These are phyloP conservation scores for Blennius ocellaris DNA, from an alignment of 2,113 vertebrate genomes.

Conservation along the genomic window DNA sequence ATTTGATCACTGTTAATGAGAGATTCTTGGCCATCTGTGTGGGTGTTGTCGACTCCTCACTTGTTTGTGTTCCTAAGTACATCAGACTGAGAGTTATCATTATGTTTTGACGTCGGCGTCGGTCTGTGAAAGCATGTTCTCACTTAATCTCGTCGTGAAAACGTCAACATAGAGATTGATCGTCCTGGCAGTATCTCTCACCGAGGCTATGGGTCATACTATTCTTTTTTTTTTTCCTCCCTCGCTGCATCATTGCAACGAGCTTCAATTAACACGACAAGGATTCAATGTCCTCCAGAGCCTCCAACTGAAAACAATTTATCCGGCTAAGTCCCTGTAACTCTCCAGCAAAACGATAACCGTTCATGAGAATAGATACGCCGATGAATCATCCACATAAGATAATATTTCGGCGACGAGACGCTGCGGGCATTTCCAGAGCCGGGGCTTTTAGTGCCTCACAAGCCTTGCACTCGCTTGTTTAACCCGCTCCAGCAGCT, in stretches of 20 bases:
- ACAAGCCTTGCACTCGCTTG: slow-evolving; percentile 15
- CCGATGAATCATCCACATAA: slow-evolving; percentile 25
- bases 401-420: slow-evolving; percentile 14
- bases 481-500: slow-evolving; percentile 52
- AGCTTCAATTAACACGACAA: slow-evolving; percentile 73
- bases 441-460: slow-evolving; percentile 19
- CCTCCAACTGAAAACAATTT: slow-evolving; percentile 61
- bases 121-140: slow-evolving; percentile 13
- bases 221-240: slow-evolving; percentile 53
- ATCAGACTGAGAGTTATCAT: slow-evolving; percentile 43
- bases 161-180: slow-evolving; percentile 26
- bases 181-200: slow-evolving; percentile 37
- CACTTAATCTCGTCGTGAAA: slow-evolving; percentile 16
- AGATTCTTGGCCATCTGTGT: slow-evolving; percentile 4
- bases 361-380: slow-evolving; percentile 26
- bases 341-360: slow-evolving; percentile 31
- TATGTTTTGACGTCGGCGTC: slow-evolving; percentile 19
- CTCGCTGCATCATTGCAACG: slow-evolving; percentile 58
- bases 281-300: slow-evolving; percentile 66
- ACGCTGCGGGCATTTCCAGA: slow-evolving; percentile 4
- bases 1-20: neutral
- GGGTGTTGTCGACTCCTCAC: slow-evolving; percentile 24
- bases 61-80: slow-evolving; percentile 30
- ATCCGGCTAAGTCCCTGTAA: slow-evolving; percentile 47
- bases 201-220: slow-evolving; percentile 53